Conservation (phyloP, 1,140 invertebrate genomes). For the Grapholita molesta region DNA sequence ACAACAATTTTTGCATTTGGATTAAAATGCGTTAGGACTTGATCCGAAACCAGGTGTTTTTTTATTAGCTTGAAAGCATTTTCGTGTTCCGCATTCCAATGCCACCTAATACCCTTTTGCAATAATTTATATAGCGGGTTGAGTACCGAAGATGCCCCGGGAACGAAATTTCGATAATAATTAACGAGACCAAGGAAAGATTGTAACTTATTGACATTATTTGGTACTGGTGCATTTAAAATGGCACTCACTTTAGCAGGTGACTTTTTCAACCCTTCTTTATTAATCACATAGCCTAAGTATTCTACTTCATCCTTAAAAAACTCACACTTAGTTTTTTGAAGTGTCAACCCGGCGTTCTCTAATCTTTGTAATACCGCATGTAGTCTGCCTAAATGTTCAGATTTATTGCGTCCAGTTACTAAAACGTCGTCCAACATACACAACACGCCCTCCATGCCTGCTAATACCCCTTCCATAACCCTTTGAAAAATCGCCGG, state of each 20-base stretch:
- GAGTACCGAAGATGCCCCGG: not conserved
- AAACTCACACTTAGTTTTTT: no score
- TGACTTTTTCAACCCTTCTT: not conserved
- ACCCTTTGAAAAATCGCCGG: no score
- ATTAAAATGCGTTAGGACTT: not conserved
- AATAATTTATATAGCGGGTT: not conserved
- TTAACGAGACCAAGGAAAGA: not conserved
- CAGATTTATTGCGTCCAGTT: no score
- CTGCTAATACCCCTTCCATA: no score
- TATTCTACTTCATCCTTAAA: not conserved
- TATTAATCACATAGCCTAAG: not conserved
- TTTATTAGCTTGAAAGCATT: not conserved
- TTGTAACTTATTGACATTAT: not conserved
- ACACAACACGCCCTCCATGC: no score
- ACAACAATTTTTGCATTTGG: not conserved
- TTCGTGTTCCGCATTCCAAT: not conserved
- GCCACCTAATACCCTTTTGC: not conserved
- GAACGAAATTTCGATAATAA: not conserved
- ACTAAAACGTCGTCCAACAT: no score
- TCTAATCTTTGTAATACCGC: no score
- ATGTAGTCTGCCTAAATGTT: no score
- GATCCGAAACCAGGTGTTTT: not conserved
- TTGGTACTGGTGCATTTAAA: not conserved
- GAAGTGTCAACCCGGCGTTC: no score
- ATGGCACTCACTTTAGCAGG: not conserved